Evolutionary conservation across 92 coral and sea anemone species (phyloP), one percentile per base, ranked within the genome.

Genomic region (Galaxea fascicularis): DNA sequence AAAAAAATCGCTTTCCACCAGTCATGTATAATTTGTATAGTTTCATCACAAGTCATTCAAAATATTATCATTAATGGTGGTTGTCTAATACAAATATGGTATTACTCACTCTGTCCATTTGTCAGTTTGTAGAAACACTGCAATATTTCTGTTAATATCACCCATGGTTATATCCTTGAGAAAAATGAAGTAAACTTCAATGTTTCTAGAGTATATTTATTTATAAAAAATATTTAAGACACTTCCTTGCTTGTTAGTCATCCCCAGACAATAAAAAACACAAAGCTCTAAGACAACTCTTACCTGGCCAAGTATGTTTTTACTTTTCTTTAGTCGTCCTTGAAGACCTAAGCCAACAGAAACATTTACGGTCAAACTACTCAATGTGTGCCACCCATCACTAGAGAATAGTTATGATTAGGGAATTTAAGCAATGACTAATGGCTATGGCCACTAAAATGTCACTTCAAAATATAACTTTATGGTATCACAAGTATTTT

Each of bases 21-120:
- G 58, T 30, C 31, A 67, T 29, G 30, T 45, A 1, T 73, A 17
- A 6, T 25, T 21, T 29, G 39, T 4, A 15, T 21, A 9, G 10
- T 4, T 14, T 20, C 27, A 25, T 16, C 53, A 73, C 41, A 16
- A 73, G 53, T 10, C 58, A 41, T 25, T 35, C 8, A 8, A 74
- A 14, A 21, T 16, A 64, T 31, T 13, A 46, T 21, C 20, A 35
- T 26, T 22, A 46, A 16, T 21, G 21, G 27, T 53, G 3, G 12
- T 31, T 21, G 29, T 1, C 71, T 11, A 35, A 5, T 15, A 46
- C 41, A 29, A 8, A 28, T 25, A 52, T 16, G 51, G 44, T 27
- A 21, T 10, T 10, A 90, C 98, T 95, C 75, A 95, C 98, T 95
- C 98, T 68, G 89, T 88, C 90, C 93, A 94, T 24, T 89, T 91